Evolutionary conservation across 1,140 invertebrate genomes (phyloP).

Genomic region (Lepidurus packardi): DNA sequence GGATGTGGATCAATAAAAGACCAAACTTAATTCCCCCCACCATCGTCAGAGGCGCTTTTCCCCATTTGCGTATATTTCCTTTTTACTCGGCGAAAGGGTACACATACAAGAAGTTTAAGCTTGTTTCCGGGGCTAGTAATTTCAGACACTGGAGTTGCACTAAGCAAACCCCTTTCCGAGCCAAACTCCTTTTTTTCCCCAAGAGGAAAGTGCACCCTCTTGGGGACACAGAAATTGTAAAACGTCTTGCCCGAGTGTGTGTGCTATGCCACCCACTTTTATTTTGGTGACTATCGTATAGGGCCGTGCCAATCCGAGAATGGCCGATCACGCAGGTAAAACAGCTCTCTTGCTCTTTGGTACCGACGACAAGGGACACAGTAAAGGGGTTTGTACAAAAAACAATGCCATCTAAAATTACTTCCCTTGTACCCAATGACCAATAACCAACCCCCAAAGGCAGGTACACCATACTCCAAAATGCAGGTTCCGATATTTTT

Average conservation of each 20-base stretch:
- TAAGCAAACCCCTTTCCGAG: not conserved
- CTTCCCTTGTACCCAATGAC: not conserved
- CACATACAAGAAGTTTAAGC: not conserved
- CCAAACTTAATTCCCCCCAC: not conserved
- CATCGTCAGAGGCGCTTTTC: not conserved
- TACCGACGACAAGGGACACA: not conserved
- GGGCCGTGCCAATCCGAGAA: not conserved
- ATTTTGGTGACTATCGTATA: not conserved
- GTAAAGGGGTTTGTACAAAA: not conserved
- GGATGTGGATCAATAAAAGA: slow-evolving; percentile 1
- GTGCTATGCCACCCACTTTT: not conserved
- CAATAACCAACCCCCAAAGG: no score
- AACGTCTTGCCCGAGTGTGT: not conserved
- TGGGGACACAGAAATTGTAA: no score
- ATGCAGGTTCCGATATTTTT: no score
- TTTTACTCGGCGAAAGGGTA: not conserved
- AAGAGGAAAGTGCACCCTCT: no score
- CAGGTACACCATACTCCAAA: no score
- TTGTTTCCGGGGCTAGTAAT: not conserved
- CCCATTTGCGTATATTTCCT: not conserved
- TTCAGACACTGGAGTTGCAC: not conserved
- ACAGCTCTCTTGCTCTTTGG: not conserved
- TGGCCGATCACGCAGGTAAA: slow-evolving; percentile 21
- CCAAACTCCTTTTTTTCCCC: no score
- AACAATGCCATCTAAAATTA: not conserved